Evolutionary conservation across 2,888 invertebrate genomes (phyloP).

Genomic region (Eupsilia transversa): DNA sequence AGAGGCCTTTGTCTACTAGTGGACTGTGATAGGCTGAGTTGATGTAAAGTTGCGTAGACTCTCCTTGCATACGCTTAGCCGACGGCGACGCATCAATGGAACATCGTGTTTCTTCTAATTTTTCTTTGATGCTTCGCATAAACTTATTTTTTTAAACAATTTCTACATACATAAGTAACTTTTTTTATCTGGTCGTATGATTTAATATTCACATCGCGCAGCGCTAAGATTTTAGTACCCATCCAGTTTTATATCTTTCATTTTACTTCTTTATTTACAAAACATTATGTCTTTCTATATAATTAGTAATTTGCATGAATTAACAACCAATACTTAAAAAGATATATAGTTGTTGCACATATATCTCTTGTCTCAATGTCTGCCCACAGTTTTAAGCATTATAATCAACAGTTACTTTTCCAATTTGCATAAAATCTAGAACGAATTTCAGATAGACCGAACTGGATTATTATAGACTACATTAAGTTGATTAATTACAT

Average conservation of each 20-base stretch:
- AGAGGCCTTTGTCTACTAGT: neutral
- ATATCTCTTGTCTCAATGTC: slow-evolving; percentile 47
- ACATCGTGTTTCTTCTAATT: neutral
- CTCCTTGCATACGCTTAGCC: neutral
- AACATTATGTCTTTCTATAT: neutral
- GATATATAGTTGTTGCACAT: slow-evolving; percentile 39
- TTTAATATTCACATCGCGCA: neutral
- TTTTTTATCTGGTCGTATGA: neutral
- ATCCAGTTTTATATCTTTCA: neutral
- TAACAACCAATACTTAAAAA: slow-evolving; percentile 11
- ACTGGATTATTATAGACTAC: slow-evolving; percentile 41
- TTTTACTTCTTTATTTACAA: neutral
- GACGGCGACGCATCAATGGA: neutral
- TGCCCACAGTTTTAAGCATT: slow-evolving; percentile 24
- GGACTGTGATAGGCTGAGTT: neutral
- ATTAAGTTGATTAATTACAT: slow-evolving; percentile 60
- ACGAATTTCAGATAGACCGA: slow-evolving; percentile 51
- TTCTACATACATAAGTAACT: no score
- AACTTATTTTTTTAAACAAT: neutral
- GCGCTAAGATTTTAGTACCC: no score
- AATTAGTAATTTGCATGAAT: slow-evolving; percentile 35
- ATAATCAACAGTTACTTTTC: slow-evolving; percentile 56
- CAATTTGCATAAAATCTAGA: slow-evolving; percentile 62
- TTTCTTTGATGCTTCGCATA: neutral
- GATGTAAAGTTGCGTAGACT: neutral